Percentiles rank a stretch among this genome's conserved stretches.
These are phyloP conservation scores for Leptopilina clavipes DNA, from an alignment of 1,140 invertebrate species.

Conservation along the genomic window DNA sequence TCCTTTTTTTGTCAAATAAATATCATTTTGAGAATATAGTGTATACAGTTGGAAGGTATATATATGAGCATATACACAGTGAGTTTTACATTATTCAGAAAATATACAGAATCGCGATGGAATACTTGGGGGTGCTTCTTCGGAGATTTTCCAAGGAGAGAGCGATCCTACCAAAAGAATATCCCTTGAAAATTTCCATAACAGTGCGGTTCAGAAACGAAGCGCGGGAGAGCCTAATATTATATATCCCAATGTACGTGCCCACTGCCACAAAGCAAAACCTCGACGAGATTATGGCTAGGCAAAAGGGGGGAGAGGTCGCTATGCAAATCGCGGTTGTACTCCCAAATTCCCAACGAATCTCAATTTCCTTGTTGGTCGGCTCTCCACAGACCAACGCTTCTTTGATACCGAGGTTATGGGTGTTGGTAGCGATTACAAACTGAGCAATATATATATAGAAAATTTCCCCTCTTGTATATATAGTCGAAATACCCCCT, in stretches of 20 bases:
- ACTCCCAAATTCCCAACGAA: constrained; percentile 55
- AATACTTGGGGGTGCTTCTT: background rate
- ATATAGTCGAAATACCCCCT: background rate
- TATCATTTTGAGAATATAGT: constrained; percentile 1
- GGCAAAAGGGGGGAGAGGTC: background rate
- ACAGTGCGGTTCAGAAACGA: constrained; percentile 47
- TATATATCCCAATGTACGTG: constrained; percentile 55
- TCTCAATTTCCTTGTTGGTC: constrained; percentile 57
- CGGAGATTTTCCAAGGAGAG: constrained; percentile 38
- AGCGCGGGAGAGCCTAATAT: constrained; percentile 52
- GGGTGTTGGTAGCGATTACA: constrained; percentile 42
- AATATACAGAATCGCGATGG: constrained; percentile 13
- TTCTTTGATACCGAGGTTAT: constrained; percentile 52
- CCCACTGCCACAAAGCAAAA: constrained; percentile 55
- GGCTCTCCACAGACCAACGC: constrained; percentile 42
- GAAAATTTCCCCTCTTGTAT: constrained; percentile 38
- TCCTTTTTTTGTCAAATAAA: background rate
- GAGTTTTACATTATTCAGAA: constrained; percentile 10
- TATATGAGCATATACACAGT: background rate
- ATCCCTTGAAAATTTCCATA: constrained; percentile 58
- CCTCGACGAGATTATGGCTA: constrained; percentile 54
- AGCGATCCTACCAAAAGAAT: constrained; percentile 54
- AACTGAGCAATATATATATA: constrained; percentile 32
- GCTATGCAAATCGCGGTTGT: constrained; percentile 56
- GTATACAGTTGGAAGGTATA: background rate